Evolutionary conservation across 2,113 vertebrate species (phyloP).

Genomic region (Ornithorhynchus anatinus): DNA sequence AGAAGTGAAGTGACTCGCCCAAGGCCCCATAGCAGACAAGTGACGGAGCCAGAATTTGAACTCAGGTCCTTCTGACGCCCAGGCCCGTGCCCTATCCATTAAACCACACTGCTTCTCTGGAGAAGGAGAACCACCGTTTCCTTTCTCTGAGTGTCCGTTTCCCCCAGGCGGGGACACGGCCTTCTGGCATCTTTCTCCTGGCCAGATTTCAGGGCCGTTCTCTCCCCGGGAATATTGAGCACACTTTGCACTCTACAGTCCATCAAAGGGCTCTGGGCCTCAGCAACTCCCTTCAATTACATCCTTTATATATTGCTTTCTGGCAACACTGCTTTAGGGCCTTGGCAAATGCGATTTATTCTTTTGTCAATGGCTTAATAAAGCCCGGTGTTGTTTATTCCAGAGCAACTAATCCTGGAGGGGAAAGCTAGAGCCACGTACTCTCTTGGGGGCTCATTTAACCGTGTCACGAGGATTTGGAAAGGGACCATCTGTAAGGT

Average conservation of each 20-base stretch:
- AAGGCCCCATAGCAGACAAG: too few relatives aligned
- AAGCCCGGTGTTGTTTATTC: slow-evolving; percentile 57
- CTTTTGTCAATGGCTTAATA: slow-evolving; percentile 60
- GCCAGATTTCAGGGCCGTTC: neutral
- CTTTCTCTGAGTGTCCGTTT: neutral
- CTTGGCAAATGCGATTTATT: slow-evolving; percentile 57
- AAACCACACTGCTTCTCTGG: too few relatives aligned
- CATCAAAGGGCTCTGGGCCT: slow-evolving; percentile 5
- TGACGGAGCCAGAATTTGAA: too few relatives aligned
- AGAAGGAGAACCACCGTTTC: too few relatives aligned
- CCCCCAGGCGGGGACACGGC: neutral
- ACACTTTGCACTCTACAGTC: neutral
- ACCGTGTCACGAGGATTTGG: slow-evolving; percentile 1
- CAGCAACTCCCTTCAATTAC: slow-evolving; percentile 41
- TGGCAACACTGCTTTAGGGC: slow-evolving; percentile 42
- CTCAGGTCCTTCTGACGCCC: too few relatives aligned
- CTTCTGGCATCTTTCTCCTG: neutral
- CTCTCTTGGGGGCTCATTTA: slow-evolving; percentile 21
- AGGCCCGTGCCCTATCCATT: too few relatives aligned
- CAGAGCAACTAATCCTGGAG: slow-evolving; percentile 48
- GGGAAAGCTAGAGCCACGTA: slow-evolving; percentile 24
- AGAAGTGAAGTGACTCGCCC: too few relatives aligned
- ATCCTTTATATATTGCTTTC: slow-evolving; percentile 50
- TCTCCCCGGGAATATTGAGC: slow-evolving; percentile 1
- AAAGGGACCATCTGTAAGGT: slow-evolving; percentile 9